Conservation (phyloP, 2,888 invertebrate genomes). For the Xestoiulus laeticollis region DNA sequence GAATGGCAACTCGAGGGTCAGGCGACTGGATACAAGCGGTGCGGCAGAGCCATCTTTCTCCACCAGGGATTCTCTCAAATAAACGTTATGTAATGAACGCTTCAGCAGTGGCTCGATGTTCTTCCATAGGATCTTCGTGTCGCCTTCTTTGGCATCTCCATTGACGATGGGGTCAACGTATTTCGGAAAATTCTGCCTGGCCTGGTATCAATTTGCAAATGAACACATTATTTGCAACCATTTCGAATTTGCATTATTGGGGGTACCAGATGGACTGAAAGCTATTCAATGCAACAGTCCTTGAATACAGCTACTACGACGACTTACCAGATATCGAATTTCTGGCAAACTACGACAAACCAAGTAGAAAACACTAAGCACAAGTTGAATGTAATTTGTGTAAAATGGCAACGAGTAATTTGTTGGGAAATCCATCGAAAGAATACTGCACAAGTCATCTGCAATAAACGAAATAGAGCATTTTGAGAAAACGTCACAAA, state of each 20-base stretch:
- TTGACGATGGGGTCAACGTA: conserved; percentile 81
- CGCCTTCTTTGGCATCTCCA: conserved; percentile 72
- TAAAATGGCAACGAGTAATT: conserved; percentile 69
- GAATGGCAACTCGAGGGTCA: conserved; percentile 73
- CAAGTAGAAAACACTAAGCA: conserved; percentile 83
- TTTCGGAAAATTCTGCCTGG: conserved; percentile 70
- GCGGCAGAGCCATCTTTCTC: not conserved
- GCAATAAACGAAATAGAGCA: conserved; percentile 56
- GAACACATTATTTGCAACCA: conserved; percentile 61
- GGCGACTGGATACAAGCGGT: conserved; percentile 41
- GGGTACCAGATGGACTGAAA: not conserved
- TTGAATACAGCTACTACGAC: not conserved
- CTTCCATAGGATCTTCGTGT: conserved; percentile 79
- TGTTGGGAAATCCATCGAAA: conserved; percentile 61
- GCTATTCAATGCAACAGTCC: not conserved
- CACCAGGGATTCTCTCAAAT: conserved; percentile 68
- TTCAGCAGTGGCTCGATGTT: conserved; percentile 80
- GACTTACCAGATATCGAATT: conserved; percentile 79
- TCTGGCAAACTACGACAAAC: conserved; percentile 87
- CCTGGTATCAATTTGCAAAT: conserved; percentile 60
- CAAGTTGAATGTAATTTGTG: conserved; percentile 80
- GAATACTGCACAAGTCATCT: conserved; percentile 70
- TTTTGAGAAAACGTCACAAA: not conserved
- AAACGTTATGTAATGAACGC: conserved; percentile 78
- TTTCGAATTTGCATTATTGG: too few relatives aligned